Percentiles rank a stretch among this genome's conserved stretches.
These are phyloP conservation scores for Brachionus koreanus DNA, from an alignment of 1,140 invertebrate genomes.

Conservation along the genomic window DNA sequence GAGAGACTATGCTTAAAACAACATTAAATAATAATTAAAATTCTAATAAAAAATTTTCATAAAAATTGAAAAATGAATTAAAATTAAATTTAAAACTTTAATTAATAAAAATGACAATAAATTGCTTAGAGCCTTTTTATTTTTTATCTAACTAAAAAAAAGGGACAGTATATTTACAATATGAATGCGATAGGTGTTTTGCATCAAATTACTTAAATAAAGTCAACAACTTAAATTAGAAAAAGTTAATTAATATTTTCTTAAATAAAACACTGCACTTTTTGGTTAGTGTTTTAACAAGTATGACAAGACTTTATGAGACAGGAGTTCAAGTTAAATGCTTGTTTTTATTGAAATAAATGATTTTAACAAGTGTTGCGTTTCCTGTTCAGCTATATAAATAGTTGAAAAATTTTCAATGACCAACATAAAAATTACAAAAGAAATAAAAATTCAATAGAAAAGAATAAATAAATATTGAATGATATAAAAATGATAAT, in stretches of 20 bases:
- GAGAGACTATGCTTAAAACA: no score
- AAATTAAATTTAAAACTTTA: no score
- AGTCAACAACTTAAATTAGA: not conserved
- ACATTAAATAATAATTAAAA: no score
- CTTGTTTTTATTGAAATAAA: no score
- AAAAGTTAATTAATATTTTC: not conserved
- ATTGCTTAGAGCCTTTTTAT: no score
- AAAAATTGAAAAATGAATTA: no score
- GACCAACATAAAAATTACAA: not conserved
- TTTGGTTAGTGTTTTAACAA: not conserved
- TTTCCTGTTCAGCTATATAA: not conserved
- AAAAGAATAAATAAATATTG: not conserved
- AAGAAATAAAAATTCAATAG: constrained; percentile 46
- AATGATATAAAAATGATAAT: not conserved
- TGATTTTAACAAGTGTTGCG: not conserved
- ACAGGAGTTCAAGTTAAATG: not conserved
- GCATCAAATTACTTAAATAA: not conserved
- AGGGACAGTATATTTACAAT: not conserved
- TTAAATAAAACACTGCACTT: not conserved
- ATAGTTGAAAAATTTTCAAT: not conserved
- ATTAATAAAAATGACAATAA: not conserved
- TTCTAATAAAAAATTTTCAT: not conserved
- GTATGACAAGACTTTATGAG: not conserved
- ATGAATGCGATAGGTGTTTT: not conserved
- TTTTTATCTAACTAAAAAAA: not conserved